Evolutionary conservation across 2,888 invertebrate species (phyloP).

Genomic region (Troides aeacus): DNA sequence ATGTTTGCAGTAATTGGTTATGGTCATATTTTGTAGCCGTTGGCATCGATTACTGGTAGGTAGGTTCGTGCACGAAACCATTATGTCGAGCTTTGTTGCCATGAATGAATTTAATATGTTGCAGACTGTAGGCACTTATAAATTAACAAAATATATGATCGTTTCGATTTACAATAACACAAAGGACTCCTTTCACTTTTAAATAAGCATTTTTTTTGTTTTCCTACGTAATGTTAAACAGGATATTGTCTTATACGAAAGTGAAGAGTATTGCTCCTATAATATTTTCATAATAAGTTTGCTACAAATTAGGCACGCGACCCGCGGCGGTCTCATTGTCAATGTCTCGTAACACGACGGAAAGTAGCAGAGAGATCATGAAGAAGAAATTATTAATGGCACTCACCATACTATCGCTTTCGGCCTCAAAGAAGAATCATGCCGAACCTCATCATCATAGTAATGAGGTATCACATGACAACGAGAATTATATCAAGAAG

Average conservation of each 20-base stretch:
- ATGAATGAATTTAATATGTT: no score
- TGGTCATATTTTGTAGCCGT: no score
- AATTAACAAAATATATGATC: neutral
- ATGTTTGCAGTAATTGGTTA: no score
- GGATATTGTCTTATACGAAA: slow-evolving; percentile 26
- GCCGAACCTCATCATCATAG: slow-evolving; percentile 4
- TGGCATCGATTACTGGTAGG: no score
- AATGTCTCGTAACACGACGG: slow-evolving; percentile 23
- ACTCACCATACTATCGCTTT: slow-evolving; percentile 18
- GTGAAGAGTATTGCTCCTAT: slow-evolving; percentile 12
- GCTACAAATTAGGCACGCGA: slow-evolving; percentile 26
- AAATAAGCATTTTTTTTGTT: slow-evolving; percentile 24
- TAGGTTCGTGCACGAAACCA: no score
- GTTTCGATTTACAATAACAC: neutral
- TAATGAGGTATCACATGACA: neutral
- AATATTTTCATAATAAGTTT: slow-evolving; percentile 24
- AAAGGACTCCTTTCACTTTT: slow-evolving; percentile 4
- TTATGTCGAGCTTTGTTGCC: no score
- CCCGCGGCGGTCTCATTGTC: slow-evolving; percentile 4
- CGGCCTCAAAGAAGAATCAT: slow-evolving; percentile 6
- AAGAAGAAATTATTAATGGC: slow-evolving; percentile 24
- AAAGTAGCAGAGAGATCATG: slow-evolving; percentile 17
- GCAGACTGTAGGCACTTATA: no score
- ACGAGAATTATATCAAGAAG: neutral
- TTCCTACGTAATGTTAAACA: slow-evolving; percentile 24